Base-by-base conservation (phyloP, 2,797 vertebrate species). In the Chloroceryle inda region DNA sequence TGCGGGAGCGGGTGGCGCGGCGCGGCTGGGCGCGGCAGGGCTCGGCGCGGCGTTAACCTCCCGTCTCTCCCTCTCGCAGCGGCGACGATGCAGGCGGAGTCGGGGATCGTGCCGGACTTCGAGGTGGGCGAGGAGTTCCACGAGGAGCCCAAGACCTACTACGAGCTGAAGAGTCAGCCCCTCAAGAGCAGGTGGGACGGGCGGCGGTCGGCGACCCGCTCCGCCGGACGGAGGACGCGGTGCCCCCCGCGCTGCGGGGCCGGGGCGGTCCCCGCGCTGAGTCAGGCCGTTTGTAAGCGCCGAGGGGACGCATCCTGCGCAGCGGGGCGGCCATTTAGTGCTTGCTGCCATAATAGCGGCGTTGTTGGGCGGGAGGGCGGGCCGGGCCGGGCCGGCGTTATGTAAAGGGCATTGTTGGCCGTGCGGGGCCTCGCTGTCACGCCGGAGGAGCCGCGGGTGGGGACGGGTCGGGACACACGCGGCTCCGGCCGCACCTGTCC, bases 151-250 rank as follows among this genome's bases (percentile, higher is more conserved):
- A 99, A 99, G 98, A 99, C 99, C 77, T 99, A 99, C 97, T 99
- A 99, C 98, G 99, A 99, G 97, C 96, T 99, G 98, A 99, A 99
- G 98, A 99, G 99, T 97, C 99, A 99, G 93, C 99, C 99, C n/a
- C 96, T 99, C 93, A 98, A 98, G 97, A 99, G 98, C 99, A 99
- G 99, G 99, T 99, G 98, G 98, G 99, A 98, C 93, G 40, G 95
- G 37, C 88, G 88, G 35, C 10, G 40, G 61, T 5, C 27, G 61
- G 31, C 40, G 40, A 45, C 40, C 29, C 40, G 20, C 40, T 7
- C 62, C 20, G 31, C 42, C 31, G 31, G n/a, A 44, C n/a, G 26
- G 52, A 35, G 68, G 62, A 47, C 69, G n/a, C 69, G 42, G 27
- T 38, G 20, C 49, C 86, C 68, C 53, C 53, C 31, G 62, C 62